Evolutionary conservation across 35 echinoderm and acorn worm species (phyloP), one percentile per base, ranked within the genome.

Genomic region (Lytechinus variegatus): DNA sequence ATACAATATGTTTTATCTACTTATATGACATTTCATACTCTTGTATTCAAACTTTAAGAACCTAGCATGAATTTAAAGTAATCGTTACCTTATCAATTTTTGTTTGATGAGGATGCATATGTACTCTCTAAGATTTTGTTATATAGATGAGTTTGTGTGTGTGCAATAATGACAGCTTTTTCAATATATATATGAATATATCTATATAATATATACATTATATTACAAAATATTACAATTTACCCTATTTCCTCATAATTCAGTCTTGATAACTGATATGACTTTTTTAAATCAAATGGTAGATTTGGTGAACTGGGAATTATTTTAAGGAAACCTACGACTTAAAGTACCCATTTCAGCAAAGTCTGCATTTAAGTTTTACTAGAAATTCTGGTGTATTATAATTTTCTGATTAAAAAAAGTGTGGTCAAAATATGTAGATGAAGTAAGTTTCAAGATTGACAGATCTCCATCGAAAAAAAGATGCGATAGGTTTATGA

Each of bases 151-250:
- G 88, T 90, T 90, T 90, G 88, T 90, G 88, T 90, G 88, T 90
- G 88, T 90, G 88, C 88, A 90, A 90, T 90, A 90, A 90, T 90
- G 52, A 90, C 88, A 90, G 88, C 88, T 90, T 90, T 90, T 90
- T 90, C 66, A 79, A 79, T 79, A 79, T 79, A 79, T 79, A 79
- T 79, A 79, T 90, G 29, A 90, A 90, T 90, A 90, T 90, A 90
- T 90, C 88, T 90, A 90, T 90, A 90, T 90, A 90, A 90, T 90
- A 90, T 90, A 90, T 54, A 90, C 52, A 90, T 90, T 90, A 90
- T 90, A 90, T 54, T 90, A 90, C 88, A 90, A 54, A 90, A 90
- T 52, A 90, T 90, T 54, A 54, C 52, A 79, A 79, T 79, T 79
- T 79, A 79, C 66, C 66, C 66, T 79, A 79, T 79, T 79, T 79